phyloP scores from a whole-genome alignment of 2,797 vertebrate species.

The Xerus rutilus region DNA sequence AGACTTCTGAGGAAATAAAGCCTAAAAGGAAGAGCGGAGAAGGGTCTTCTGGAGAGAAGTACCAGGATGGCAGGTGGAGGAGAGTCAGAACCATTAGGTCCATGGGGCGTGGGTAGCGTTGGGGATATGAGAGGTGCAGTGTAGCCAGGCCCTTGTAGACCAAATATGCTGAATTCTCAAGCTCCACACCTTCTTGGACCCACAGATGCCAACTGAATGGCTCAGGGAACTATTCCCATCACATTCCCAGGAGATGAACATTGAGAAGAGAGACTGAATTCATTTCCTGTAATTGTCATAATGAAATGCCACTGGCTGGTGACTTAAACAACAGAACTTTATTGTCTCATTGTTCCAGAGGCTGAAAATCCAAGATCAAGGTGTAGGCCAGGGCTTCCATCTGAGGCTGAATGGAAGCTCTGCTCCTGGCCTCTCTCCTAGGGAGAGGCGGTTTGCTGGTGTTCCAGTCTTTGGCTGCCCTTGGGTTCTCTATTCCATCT shows the following conservation, averaged over 20 bases:
- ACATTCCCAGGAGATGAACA: background rate
- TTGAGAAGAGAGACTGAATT: accelerated
- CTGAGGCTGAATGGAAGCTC: background rate
- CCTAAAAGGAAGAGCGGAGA: background rate
- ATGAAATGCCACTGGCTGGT: background rate
- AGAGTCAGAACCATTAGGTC: background rate
- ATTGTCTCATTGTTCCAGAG: background rate
- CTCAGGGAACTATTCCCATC: background rate
- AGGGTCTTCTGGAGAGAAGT: background rate
- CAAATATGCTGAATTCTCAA: background rate
- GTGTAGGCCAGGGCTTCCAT: accelerated
- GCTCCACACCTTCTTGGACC: background rate
- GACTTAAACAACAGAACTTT: accelerated
- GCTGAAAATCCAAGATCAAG: background rate
- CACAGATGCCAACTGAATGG: too few species aligned
- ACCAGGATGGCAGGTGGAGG: background rate
- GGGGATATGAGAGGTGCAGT: background rate
- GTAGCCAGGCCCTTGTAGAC: accelerated
- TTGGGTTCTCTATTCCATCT: background rate
- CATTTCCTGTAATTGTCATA: background rate
- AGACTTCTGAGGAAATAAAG: background rate
- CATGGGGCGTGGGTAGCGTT: accelerated
- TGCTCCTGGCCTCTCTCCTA: background rate
- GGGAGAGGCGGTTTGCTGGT: background rate
- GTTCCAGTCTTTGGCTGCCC: accelerated